A percentile compares a stretch with the other conserved stretches of the same genome.
Evolutionary conservation across 2,797 vertebrate genomes (phyloP).

Genomic region (Myotis pilosus): DNA sequence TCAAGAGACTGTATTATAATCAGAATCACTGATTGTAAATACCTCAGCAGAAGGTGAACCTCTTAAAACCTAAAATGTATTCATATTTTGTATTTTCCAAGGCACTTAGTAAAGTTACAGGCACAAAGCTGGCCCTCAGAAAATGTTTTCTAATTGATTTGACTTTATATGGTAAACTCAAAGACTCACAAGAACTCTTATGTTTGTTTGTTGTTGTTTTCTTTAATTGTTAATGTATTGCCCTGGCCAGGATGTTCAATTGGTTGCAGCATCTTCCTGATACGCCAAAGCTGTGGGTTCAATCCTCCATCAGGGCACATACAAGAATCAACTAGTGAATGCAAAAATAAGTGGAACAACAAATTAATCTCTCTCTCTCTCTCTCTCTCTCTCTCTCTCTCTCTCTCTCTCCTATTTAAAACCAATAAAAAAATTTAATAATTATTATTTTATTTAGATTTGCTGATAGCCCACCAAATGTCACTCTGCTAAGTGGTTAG

Average conservation of each 20-base stretch:
- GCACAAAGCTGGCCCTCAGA: not conserved
- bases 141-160: not conserved
- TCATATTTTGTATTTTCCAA: not conserved
- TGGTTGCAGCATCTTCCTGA: not conserved
- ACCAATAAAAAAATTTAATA: not conserved
- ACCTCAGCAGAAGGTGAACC: not conserved
- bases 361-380: not conserved
- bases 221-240: not conserved
- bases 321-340: not conserved
- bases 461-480: not conserved
- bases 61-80: not conserved
- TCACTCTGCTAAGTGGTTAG: not conserved
- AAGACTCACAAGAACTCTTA: not conserved
- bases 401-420: too few relatives aligned
- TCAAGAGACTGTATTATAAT: not conserved
- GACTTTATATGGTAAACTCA: not conserved
- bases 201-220: not conserved
- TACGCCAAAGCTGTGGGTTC: not conserved
- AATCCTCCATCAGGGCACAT: not conserved
- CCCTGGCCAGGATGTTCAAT: not conserved
- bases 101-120: not conserved
- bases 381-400: not conserved
- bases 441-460: not conserved
- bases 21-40: not conserved
- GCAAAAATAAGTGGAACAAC: not conserved